A percentile compares a stretch with the other conserved stretches of the same genome.
Evolutionary conservation across 2,888 invertebrate species (phyloP).

Genomic region (Hyppa rectilinea): DNA sequence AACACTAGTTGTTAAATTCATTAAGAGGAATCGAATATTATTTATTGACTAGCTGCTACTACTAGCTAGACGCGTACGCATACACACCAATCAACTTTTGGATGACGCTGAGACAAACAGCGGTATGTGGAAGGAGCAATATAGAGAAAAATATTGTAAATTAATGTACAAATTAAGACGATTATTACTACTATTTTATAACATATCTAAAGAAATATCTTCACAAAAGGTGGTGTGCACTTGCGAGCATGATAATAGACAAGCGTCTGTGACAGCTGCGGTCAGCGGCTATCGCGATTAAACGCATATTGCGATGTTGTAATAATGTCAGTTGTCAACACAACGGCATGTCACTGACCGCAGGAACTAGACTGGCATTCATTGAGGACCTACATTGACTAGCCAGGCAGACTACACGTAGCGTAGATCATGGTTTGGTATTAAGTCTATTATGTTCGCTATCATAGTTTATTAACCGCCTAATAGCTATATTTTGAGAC

Average conservation of each 20-base stretch:
- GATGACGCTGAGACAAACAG: neutral
- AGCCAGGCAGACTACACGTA: neutral
- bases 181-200: neutral
- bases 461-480: neutral
- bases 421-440: neutral
- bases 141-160: neutral
- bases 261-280: constrained; percentile 16
- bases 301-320: neutral
- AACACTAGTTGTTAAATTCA: neutral
- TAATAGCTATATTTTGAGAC: no score
- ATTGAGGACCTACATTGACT: neutral
- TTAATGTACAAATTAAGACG: neutral
- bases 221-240: neutral
- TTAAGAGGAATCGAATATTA: neutral
- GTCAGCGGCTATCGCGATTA: neutral
- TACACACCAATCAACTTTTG: neutral
- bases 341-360: constrained; percentile 8
- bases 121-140: neutral
- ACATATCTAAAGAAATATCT: neutral
- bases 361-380: neutral
- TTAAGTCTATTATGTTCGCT: neutral
- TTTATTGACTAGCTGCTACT: no score
- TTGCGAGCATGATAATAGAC: neutral
- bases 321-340: constrained; percentile 6
- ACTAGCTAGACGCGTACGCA: no score